Conservation (phyloP, 2,888 invertebrate genomes). For the Philereme vetulata region DNA sequence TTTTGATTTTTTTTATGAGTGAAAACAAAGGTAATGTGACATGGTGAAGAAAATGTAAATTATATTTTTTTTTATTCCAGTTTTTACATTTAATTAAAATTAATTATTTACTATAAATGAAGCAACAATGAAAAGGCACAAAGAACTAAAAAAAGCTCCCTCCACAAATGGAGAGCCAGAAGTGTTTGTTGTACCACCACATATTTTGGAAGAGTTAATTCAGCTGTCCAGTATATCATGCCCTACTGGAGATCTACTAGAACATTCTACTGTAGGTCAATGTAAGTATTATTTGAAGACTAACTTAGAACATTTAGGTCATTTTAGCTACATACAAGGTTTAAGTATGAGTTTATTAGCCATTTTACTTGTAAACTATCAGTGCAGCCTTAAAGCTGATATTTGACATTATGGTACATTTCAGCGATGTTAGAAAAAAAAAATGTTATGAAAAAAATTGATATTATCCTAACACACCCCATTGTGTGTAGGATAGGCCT, state of each 20-base stretch:
- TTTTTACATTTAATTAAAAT: too few species aligned
- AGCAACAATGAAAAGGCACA: slow-evolving; percentile 39
- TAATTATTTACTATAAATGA: slow-evolving; percentile 4
- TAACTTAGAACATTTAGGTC: not conserved
- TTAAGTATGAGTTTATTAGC: too few species aligned
- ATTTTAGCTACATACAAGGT: not conserved
- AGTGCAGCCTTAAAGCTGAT: too few species aligned
- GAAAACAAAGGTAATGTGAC: too few species aligned
- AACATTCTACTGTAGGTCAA: slow-evolving; percentile 6
- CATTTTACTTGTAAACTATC: too few species aligned
- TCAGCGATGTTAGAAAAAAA: too few species aligned
- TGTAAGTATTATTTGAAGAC: slow-evolving; percentile 4
- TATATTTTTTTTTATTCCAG: too few species aligned
- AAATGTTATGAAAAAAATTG: too few species aligned
- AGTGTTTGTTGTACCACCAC: slow-evolving; percentile 73
- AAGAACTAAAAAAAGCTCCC: slow-evolving; percentile 42
- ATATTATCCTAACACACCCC: too few species aligned
- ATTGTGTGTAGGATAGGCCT: too few species aligned
- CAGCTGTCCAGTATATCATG: slow-evolving; percentile 46
- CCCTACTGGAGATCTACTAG: slow-evolving; percentile 9
- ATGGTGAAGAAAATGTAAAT: too few species aligned
- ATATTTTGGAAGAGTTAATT: slow-evolving; percentile 71
- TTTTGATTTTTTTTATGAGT: not conserved
- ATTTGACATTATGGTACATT: too few species aligned
- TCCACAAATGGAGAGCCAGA: slow-evolving; percentile 46